Percentiles rank a stretch among this genome's conserved stretches.
phyloP scores from a whole-genome alignment of 2,888 invertebrate genomes.

The Philereme transversata region DNA sequence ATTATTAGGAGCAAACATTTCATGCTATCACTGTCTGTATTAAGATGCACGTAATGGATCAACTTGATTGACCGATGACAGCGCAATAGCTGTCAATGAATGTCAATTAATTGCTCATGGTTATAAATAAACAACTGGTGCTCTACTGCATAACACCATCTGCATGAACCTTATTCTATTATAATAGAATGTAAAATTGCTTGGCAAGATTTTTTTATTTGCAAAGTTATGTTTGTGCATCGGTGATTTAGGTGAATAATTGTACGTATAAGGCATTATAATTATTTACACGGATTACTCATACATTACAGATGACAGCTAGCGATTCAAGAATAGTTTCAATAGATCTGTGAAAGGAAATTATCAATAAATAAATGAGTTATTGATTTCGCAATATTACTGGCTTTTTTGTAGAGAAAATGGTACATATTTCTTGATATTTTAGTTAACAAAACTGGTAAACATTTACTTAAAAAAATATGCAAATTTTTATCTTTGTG shows the following conservation, averaged over 20 bases:
- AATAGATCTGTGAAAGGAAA: slow-evolving; percentile 13
- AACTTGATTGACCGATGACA: slow-evolving; percentile 58
- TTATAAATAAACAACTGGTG: slow-evolving; percentile 35
- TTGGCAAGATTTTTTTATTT: background rate
- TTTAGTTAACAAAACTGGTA: too few species aligned
- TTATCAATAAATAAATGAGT: background rate
- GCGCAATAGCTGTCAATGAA: slow-evolving; percentile 59
- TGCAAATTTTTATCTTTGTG: too few species aligned
- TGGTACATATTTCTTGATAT: too few species aligned
- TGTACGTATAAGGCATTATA: slow-evolving; percentile 29
- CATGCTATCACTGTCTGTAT: slow-evolving; percentile 31
- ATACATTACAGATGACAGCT: slow-evolving; percentile 29
- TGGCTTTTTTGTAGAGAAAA: too few species aligned
- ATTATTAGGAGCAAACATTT: slow-evolving; percentile 32
- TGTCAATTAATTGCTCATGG: slow-evolving; percentile 66
- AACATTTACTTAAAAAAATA: too few species aligned
- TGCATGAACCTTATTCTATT: background rate
- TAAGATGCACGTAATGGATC: slow-evolving; percentile 46
- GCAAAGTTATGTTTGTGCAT: slow-evolving; percentile 8
- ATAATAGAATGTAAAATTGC: slow-evolving; percentile 10
- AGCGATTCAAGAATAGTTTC: slow-evolving; percentile 25
- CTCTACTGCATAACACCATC: slow-evolving; percentile 3
- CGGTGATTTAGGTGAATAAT: slow-evolving; percentile 34
- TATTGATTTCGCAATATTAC: too few species aligned
- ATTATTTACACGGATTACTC: slow-evolving; percentile 29